These are phyloP conservation scores for Grus americana DNA, from an alignment of 2,113 vertebrate species.

Conservation along the genomic window DNA sequence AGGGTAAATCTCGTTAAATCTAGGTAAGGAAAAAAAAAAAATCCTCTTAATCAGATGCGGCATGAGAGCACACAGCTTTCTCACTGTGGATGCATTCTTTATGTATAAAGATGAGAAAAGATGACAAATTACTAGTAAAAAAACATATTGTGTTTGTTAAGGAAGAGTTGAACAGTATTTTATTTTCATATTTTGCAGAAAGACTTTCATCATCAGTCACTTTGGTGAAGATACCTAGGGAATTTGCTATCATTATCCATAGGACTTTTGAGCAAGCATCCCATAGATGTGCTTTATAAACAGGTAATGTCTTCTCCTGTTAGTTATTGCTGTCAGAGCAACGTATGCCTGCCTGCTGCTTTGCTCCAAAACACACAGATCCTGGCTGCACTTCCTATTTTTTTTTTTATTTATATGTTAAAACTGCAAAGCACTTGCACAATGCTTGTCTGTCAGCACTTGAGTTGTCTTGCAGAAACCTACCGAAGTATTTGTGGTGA, in stretches of 20 bases:
- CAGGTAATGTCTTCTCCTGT: neutral
- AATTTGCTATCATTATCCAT: neutral
- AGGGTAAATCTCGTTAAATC: neutral
- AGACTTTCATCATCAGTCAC: neutral
- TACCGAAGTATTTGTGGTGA: neutral
- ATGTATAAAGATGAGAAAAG: neutral
- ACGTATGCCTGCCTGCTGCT: neutral
- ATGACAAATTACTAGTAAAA: neutral
- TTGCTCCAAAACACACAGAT: neutral
- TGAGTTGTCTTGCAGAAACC: fast-evolving
- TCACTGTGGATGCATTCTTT: neutral
- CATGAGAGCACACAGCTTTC: neutral
- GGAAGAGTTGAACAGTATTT: neutral
- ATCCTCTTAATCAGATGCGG: neutral
- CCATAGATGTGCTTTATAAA: neutral
- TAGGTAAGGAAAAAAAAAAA: neutral
- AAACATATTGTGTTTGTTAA: neutral
- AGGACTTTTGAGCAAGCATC: neutral
- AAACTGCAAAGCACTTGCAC: neutral
- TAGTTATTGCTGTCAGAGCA: neutral
- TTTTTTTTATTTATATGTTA: neutral
- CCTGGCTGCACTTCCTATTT: neutral
- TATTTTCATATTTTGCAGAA: neutral
- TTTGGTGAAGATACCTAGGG: neutral
- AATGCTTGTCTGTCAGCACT: neutral